phyloP scores from a whole-genome alignment of 2,888 invertebrate species.

The Malthinus seriepunctatus region DNA sequence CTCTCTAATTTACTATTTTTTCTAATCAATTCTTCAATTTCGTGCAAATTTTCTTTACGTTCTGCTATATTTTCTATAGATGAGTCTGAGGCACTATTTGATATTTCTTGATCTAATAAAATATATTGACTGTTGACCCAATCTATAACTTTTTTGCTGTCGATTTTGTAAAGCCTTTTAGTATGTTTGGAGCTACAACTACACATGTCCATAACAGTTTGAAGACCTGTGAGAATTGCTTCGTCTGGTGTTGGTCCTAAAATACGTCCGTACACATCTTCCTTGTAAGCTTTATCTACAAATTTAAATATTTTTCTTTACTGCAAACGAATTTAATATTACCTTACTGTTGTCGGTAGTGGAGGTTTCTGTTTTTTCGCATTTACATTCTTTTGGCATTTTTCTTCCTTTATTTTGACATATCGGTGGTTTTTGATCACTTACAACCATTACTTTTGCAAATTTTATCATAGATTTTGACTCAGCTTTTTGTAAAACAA shows the following conservation, averaged over 20 bases:
- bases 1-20: background rate
- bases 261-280: constrained; percentile 29
- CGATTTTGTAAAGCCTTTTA: background rate
- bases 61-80: background rate
- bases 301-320: too few relatives aligned
- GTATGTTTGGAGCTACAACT: constrained; percentile 1
- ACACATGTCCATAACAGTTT: constrained; percentile 40
- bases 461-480: too few relatives aligned
- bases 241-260: constrained; percentile 48
- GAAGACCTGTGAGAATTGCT: constrained; percentile 45
- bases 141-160: constrained; percentile 2
- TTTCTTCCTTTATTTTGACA: background rate
- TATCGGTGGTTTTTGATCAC: background rate
- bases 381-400: background rate
- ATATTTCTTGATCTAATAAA: background rate
- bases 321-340: too few relatives aligned
- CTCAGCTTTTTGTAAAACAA: too few relatives aligned
- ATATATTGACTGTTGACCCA: constrained; percentile 13
- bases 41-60: constrained; percentile 3
- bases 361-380: too few relatives aligned
- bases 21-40: background rate
- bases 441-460: background rate
- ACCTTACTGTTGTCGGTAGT: too few relatives aligned
- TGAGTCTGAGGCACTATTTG: background rate
- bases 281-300: too few relatives aligned